Conservation (phyloP, 2,113 vertebrate species). For the Oenanthe melanoleuca region DNA sequence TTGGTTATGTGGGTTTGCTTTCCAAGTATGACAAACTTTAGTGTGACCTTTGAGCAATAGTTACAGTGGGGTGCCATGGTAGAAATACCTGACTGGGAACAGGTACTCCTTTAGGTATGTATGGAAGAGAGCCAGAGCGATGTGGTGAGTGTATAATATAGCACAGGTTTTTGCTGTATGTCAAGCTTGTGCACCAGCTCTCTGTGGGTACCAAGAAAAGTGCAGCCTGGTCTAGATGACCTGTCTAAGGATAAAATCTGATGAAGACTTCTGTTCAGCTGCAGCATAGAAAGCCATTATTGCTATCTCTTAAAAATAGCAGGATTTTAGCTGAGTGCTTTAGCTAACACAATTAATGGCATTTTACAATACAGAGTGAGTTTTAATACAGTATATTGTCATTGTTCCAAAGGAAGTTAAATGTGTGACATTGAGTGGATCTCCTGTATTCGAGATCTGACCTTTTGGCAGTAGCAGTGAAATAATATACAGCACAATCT, state of each 20-base stretch:
- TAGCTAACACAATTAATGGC: background rate
- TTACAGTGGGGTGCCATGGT: background rate
- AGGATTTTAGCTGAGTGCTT: background rate
- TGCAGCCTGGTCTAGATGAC: background rate
- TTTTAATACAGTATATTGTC: background rate
- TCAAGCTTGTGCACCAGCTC: background rate
- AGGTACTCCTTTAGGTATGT: background rate
- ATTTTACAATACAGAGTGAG: background rate
- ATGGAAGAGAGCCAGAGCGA: background rate
- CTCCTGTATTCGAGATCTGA: background rate
- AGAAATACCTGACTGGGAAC: background rate
- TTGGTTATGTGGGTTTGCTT: background rate
- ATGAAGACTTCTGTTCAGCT: background rate
- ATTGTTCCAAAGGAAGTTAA: background rate
- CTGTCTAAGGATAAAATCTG: background rate
- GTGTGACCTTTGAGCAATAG: background rate
- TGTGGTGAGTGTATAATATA: background rate
- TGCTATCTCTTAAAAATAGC: background rate
- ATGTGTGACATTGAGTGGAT: background rate
- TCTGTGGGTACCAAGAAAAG: background rate
- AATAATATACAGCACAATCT: slow-evolving; percentile 25
- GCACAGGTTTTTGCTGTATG: background rate
- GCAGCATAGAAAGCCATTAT: background rate
- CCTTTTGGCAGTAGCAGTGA: slow-evolving; percentile 28
- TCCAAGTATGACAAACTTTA: background rate